phyloP scores from a whole-genome alignment of 1,140 invertebrate species.

The Drosophila micromelanica region DNA sequence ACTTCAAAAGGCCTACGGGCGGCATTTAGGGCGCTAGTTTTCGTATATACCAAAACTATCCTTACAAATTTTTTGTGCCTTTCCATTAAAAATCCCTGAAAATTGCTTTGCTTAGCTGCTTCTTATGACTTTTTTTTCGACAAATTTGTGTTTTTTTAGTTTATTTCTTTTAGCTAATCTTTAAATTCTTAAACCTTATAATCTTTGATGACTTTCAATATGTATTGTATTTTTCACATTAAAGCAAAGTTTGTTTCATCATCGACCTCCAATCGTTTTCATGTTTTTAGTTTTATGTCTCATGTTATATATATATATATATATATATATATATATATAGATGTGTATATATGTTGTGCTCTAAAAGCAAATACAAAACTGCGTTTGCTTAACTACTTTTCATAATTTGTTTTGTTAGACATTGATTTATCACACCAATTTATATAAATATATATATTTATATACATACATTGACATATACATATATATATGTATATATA shows the following conservation, averaged over 20 bases:
- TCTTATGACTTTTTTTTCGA: constrained; percentile 20
- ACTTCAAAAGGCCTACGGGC: constrained; percentile 65
- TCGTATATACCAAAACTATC: constrained; percentile 23
- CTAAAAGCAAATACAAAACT: constrained; percentile 66
- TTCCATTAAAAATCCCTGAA: constrained; percentile 71
- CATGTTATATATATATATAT: too few species aligned
- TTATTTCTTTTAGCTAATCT: constrained; percentile 10
- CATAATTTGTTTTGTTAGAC: constrained; percentile 58
- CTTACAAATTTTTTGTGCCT: constrained; percentile 49
- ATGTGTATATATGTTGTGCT: constrained; percentile 45
- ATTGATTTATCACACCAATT: constrained; percentile 81
- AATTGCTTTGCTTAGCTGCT: constrained; percentile 55
- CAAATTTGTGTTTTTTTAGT: constrained; percentile 12
- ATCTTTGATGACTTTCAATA: constrained; percentile 40
- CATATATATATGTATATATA: constrained; percentile 23
- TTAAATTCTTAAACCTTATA: constrained; percentile 20
- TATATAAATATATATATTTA: constrained; percentile 12
- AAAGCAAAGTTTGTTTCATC: constrained; percentile 41
- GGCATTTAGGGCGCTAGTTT: constrained; percentile 60
- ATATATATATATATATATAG: constrained; percentile 22
- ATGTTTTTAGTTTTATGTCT: constrained; percentile 31
- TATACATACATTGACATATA: constrained; percentile 33
- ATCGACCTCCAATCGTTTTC: neutral
- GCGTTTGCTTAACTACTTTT: constrained; percentile 37
- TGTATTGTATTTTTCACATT: constrained; percentile 59